Evolutionary conservation across 2,888 invertebrate species (phyloP).

Genomic region (Drosophila barbarae): DNA sequence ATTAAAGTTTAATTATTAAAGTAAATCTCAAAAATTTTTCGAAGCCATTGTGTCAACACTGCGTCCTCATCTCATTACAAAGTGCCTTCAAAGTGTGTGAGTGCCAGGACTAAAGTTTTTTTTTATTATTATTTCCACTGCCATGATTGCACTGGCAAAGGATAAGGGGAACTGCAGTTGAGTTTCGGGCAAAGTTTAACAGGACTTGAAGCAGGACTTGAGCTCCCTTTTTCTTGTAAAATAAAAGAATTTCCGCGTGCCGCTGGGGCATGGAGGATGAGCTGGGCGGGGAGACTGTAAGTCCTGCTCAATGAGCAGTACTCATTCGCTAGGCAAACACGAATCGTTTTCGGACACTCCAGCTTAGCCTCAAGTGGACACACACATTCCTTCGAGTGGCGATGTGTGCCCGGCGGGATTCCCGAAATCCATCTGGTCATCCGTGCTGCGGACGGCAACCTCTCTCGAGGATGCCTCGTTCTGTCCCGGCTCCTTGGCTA

Average conservation of each 20-base stretch:
- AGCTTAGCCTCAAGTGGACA: constrained; percentile 23
- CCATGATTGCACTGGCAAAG: constrained; percentile 3
- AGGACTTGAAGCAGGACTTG: constrained; percentile 8
- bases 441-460: not conserved
- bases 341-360: constrained; percentile 14
- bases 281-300: not conserved
- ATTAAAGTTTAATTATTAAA: too few species aligned
- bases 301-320: constrained; percentile 19
- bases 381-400: constrained; percentile 7
- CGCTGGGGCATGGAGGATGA: not conserved
- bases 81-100: constrained; percentile 11
- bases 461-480: constrained; percentile 25
- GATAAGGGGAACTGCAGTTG: not conserved
- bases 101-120: constrained; percentile 12
- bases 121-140: constrained; percentile 7
- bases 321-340: constrained; percentile 23
- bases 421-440: constrained; percentile 17
- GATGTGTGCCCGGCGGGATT: constrained; percentile 3
- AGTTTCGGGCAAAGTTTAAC: constrained; percentile 12
- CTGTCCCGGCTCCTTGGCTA: constrained; percentile 29
- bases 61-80: not conserved
- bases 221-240: constrained; percentile 1
- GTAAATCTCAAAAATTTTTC: not conserved
- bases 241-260: constrained; percentile 12
- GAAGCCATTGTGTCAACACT: constrained; percentile 8